Conservation (phyloP, 2,888 invertebrate species). For the Allacma fusca region DNA sequence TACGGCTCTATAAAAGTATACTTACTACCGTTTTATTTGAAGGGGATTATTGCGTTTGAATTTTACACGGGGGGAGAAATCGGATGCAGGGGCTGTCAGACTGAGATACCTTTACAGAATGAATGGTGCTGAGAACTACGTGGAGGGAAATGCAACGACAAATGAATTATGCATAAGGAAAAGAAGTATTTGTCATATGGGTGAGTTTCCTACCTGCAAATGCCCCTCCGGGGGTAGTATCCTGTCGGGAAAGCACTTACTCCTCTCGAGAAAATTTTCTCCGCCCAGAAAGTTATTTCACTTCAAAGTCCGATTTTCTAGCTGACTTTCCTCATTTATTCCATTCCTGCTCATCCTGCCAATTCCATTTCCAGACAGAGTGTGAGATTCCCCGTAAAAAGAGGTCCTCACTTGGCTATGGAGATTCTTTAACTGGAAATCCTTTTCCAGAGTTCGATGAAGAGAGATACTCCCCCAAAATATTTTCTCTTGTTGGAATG, state of each 20-base stretch:
- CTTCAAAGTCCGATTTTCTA: slow-evolving; percentile 10
- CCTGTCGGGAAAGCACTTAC: background rate
- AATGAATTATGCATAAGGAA: slow-evolving; percentile 9
- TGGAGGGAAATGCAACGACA: background rate
- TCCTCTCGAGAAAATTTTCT: background rate
- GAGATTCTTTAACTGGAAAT: too few relatives aligned
- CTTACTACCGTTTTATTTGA: too few relatives aligned
- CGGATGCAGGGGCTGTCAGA: too few relatives aligned
- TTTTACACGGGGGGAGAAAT: too few relatives aligned
- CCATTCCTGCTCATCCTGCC: background rate
- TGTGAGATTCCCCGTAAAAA: too few relatives aligned
- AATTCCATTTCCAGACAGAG: background rate
- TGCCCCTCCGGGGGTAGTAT: background rate
- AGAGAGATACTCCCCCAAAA: too few relatives aligned
- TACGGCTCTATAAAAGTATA: too few relatives aligned
- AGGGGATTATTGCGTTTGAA: too few relatives aligned
- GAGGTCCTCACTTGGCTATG: too few relatives aligned
- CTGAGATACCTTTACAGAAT: too few relatives aligned
- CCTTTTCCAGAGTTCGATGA: too few relatives aligned
- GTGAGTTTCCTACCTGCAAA: background rate
- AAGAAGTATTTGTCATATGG: background rate
- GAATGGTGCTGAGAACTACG: background rate
- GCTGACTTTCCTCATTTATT: slow-evolving; percentile 2
- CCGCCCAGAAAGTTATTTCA: background rate
- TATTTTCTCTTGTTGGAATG: too few relatives aligned